Percentiles rank a stretch among this genome's conserved stretches.
Evolutionary conservation across 2,797 vertebrate species (phyloP).

Genomic region (Eremophila alpestris): DNA sequence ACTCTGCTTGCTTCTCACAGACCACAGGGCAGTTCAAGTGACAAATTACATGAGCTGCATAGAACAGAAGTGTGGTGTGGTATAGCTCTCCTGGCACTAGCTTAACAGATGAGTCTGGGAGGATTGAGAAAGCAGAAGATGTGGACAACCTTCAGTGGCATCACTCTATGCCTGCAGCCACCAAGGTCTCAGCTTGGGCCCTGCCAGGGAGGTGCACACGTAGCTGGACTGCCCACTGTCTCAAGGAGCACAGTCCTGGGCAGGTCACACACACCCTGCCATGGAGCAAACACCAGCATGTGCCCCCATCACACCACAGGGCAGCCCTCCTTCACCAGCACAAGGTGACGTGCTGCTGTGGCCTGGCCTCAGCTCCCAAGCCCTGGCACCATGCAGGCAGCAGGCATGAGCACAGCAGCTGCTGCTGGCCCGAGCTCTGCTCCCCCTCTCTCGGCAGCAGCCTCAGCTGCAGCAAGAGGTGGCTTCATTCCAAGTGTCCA

Average conservation of each 20-base stretch:
- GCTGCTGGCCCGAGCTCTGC: fast-evolving
- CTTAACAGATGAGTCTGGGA: not conserved
- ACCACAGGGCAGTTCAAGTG: not conserved
- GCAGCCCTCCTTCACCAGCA: not conserved
- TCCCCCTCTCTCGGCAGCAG: not conserved
- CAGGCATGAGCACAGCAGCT: not conserved
- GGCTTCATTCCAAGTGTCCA: not conserved
- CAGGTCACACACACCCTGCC: not conserved
- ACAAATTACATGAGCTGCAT: not conserved
- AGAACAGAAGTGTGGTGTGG: not conserved
- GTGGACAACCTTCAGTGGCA: not conserved
- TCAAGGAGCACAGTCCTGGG: fast-evolving
- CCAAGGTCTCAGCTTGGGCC: not conserved
- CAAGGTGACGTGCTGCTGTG: not conserved
- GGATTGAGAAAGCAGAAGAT: not conserved
- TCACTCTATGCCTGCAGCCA: not conserved
- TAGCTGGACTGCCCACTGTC: no score
- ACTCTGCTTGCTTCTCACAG: not conserved
- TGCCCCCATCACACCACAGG: not conserved
- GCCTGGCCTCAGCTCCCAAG: not conserved
- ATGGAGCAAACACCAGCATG: fast-evolving
- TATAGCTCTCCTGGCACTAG: no score
- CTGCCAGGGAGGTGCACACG: fast-evolving
- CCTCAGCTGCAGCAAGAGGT: not conserved
- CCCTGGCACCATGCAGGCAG: not conserved